phyloP scores from a whole-genome alignment of 2,888 invertebrate species.

The Gastrophysa polygoni region DNA sequence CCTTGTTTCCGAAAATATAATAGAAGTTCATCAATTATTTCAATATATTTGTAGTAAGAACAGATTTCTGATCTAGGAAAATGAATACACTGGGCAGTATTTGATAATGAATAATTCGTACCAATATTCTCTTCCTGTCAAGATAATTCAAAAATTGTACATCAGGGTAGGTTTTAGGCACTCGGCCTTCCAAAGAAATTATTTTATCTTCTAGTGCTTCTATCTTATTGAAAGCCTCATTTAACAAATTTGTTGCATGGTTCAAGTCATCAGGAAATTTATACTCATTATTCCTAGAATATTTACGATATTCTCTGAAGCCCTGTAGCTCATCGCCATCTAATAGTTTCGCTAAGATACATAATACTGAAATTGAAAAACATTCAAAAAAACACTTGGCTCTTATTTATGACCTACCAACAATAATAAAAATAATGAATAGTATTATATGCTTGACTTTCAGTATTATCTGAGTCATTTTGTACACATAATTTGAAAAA shows the following conservation, averaged over 20 bases:
- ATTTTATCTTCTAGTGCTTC: conserved; percentile 75
- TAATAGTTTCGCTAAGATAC: conserved; percentile 38
- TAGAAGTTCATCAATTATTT: too few species aligned
- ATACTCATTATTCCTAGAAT: conserved; percentile 25
- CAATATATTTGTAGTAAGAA: too few species aligned
- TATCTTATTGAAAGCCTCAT: conserved; percentile 69
- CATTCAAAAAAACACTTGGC: neutral
- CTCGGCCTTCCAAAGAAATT: conserved; percentile 70
- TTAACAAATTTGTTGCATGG: conserved; percentile 51
- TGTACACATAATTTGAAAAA: neutral
- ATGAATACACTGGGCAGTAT: too few species aligned
- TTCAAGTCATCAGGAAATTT: conserved; percentile 43
- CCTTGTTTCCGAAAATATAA: too few species aligned
- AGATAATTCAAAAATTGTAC: conserved; percentile 92
- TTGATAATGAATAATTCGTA: conserved; percentile 56
- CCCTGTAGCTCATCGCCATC: conserved; percentile 47
- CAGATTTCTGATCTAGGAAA: too few species aligned
- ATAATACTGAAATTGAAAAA: conserved; percentile 29
- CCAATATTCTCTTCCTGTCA: conserved; percentile 89
- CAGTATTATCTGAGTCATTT: conserved; percentile 32
- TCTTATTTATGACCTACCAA: conserved; percentile 24
- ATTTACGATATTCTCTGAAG: conserved; percentile 34
- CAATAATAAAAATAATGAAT: conserved; percentile 20
- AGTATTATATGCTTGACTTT: conserved; percentile 32
- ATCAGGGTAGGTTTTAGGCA: conserved; percentile 85